Evolutionary conservation across 2,888 invertebrate species (phyloP).

Genomic region (Ophion slaviceki): DNA sequence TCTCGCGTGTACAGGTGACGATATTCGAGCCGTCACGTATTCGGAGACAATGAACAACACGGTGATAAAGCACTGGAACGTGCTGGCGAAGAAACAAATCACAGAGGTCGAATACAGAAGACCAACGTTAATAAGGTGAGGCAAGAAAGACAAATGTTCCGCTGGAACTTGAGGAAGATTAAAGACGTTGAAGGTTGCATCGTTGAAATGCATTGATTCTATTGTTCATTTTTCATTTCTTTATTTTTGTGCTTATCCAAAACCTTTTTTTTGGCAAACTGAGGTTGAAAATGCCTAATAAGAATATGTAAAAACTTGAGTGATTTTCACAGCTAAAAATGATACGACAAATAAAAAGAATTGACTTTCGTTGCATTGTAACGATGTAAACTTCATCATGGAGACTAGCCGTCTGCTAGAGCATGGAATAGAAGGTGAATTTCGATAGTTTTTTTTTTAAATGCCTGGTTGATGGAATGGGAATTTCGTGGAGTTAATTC

Average conservation of each 20-base stretch:
- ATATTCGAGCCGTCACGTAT: background rate
- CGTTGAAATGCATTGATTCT: too few relatives aligned
- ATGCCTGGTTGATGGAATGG: background rate
- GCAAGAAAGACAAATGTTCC: too few relatives aligned
- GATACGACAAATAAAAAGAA: too few relatives aligned
- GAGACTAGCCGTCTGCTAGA: background rate
- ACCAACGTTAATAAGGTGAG: constrained; percentile 2
- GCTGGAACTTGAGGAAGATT: background rate
- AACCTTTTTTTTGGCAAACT: too few relatives aligned
- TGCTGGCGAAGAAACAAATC: background rate
- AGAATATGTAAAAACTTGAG: too few relatives aligned
- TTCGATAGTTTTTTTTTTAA: background rate
- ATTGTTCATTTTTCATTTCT: too few relatives aligned
- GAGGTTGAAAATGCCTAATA: too few relatives aligned
- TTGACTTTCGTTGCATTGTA: too few relatives aligned
- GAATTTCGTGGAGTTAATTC: background rate
- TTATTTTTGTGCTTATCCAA: too few relatives aligned
- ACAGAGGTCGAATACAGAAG: background rate
- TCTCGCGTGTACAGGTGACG: background rate
- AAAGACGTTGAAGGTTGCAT: too few relatives aligned
- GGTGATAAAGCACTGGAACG: background rate
- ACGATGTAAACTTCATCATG: too few relatives aligned
- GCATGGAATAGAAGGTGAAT: background rate
- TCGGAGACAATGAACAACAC: background rate
- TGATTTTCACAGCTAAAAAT: too few relatives aligned